These are phyloP conservation scores for Spodoptera picta DNA, from an alignment of 2,888 invertebrate species.

Conservation along the genomic window DNA sequence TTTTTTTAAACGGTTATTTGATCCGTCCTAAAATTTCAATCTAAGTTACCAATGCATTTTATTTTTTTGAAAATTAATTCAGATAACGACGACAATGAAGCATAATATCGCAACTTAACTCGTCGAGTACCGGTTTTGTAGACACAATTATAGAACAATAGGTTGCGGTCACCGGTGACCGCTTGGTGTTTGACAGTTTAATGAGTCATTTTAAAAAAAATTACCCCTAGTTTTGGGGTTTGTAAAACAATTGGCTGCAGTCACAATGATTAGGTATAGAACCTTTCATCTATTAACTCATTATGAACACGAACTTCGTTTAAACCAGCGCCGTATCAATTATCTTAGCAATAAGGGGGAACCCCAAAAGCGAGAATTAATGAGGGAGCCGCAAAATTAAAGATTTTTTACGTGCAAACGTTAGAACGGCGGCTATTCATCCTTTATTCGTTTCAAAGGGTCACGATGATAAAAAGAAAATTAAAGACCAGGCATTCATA, in stretches of 20 bases:
- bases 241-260: slow-evolving; percentile 18
- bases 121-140: too few species aligned
- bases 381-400: slow-evolving; percentile 63
- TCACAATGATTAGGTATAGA: slow-evolving; percentile 10
- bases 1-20: not conserved
- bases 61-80: too few species aligned
- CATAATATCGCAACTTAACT: too few species aligned
- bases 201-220: not conserved
- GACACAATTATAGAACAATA: too few species aligned
- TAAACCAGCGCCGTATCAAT: slow-evolving; percentile 58
- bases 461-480: slow-evolving; percentile 70
- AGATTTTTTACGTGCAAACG: slow-evolving; percentile 54
- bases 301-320: slow-evolving; percentile 44
- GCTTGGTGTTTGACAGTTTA: too few species aligned
- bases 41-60: too few species aligned
- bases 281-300: slow-evolving; percentile 31
- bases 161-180: too few species aligned
- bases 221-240: slow-evolving; percentile 6
- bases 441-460: slow-evolving; percentile 66
- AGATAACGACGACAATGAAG: too few species aligned
- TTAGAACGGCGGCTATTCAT: slow-evolving; percentile 59
- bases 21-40: too few species aligned
- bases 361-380: slow-evolving; percentile 59
- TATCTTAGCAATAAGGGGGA: slow-evolving; percentile 57
- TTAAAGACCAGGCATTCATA: slow-evolving; percentile 69